A percentile compares a stretch with the other conserved stretches of the same genome.
Conservation (phyloP, 1,140 invertebrate species). For the Samia ricini region DNA sequence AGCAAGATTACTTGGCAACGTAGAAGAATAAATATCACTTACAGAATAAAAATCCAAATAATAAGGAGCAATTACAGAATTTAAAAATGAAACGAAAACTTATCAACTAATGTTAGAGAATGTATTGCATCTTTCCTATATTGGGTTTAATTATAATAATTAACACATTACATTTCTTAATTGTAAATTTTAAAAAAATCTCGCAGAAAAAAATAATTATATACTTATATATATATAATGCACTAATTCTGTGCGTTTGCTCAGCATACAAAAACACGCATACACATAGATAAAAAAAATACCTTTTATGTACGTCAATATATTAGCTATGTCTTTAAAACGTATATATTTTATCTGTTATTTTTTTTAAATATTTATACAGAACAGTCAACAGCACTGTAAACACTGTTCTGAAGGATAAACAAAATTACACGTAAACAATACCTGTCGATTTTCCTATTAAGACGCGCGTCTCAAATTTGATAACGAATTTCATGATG, state of each 20-base stretch:
- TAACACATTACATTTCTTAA: conserved; percentile 25
- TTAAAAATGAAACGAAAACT: conserved; percentile 19
- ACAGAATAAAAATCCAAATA: not conserved
- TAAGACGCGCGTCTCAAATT: too few relatives aligned
- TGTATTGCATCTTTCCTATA: conserved; percentile 45
- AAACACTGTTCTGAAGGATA: not conserved
- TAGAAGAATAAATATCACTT: not conserved
- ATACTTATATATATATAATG: conserved; percentile 23
- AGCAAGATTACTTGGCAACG: too few relatives aligned
- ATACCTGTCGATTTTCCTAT: too few relatives aligned
- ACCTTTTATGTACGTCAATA: conserved; percentile 1
- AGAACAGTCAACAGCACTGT: not conserved
- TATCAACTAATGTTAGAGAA: conserved; percentile 39
- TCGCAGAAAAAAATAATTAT: conserved; percentile 28
- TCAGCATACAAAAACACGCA: not conserved
- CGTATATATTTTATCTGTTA: conserved; percentile 15
- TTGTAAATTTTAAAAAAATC: conserved; percentile 24
- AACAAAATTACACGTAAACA: too few relatives aligned
- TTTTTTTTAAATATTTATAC: conserved; percentile 13
- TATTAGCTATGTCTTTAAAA: conserved; percentile 5
- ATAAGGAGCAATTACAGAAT: not conserved
- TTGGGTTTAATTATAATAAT: conserved; percentile 22
- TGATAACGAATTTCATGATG: too few relatives aligned
- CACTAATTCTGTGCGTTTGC: conserved; percentile 27
- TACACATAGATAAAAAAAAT: conserved; percentile 3